These are phyloP conservation scores for Pseudanteris insignis DNA, from an alignment of 2,888 invertebrate species.

Conservation along the genomic window DNA sequence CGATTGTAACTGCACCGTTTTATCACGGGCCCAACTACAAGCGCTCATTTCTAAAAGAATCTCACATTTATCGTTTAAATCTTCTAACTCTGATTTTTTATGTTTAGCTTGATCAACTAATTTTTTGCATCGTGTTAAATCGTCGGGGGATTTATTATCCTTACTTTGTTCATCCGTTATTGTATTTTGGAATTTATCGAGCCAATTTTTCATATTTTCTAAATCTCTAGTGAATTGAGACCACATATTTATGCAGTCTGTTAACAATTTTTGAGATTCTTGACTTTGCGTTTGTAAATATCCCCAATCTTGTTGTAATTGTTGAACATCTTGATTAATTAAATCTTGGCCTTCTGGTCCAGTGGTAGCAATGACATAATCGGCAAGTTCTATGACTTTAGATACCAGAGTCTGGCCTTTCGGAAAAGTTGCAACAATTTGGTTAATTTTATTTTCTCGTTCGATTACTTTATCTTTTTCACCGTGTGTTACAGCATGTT, in stretches of 20 bases:
- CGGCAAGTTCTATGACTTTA: slow-evolving; percentile 78
- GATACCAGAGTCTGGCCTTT: slow-evolving; percentile 80
- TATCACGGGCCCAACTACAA: slow-evolving; percentile 84
- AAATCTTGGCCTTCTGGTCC: slow-evolving; percentile 85
- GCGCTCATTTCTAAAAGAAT: slow-evolving; percentile 86
- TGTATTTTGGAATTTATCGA: slow-evolving; percentile 75
- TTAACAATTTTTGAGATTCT: slow-evolving; percentile 79
- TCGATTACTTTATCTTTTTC: slow-evolving; percentile 81
- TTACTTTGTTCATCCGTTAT: slow-evolving; percentile 73
- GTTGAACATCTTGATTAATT: slow-evolving; percentile 83
- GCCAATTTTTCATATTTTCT: slow-evolving; percentile 79
- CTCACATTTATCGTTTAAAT: slow-evolving; percentile 87
- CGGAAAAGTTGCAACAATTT: slow-evolving; percentile 75
- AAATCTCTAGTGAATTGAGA: slow-evolving; percentile 79
- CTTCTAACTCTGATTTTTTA: slow-evolving; percentile 82
- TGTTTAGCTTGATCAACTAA: slow-evolving; percentile 79
- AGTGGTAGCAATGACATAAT: slow-evolving; percentile 78
- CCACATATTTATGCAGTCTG: slow-evolving; percentile 76
- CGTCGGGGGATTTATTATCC: slow-evolving; percentile 80
- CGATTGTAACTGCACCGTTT: slow-evolving; percentile 84
- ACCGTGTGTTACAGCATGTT: slow-evolving; percentile 87
- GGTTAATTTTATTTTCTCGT: slow-evolving; percentile 79
- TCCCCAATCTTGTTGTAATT: slow-evolving; percentile 84
- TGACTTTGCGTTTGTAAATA: slow-evolving; percentile 79
- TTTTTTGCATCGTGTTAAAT: slow-evolving; percentile 78